phyloP scores from a whole-genome alignment of 2,888 invertebrate species.

The Danaus chrysippus region DNA sequence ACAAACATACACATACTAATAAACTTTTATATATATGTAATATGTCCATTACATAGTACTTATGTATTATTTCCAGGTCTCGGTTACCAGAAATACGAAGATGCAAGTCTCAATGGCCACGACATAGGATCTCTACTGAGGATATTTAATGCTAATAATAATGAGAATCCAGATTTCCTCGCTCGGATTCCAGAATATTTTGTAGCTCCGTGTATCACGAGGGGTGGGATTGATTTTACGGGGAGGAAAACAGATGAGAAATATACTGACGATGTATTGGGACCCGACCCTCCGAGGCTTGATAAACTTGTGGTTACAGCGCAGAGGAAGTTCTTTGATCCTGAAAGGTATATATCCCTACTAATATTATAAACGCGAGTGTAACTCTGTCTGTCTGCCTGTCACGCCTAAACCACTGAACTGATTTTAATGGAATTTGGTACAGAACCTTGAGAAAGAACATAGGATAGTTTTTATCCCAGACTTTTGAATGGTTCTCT shows the following conservation, averaged over 20 bases:
- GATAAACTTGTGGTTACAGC: slow-evolving; percentile 48
- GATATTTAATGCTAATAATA: slow-evolving; percentile 43
- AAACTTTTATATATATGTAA: no score
- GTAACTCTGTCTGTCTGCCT: no score
- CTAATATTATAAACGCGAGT: no score
- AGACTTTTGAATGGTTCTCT: no score
- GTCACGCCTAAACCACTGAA: no score
- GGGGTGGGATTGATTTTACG: slow-evolving; percentile 60
- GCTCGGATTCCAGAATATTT: slow-evolving; percentile 45
- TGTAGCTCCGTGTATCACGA: slow-evolving; percentile 45
- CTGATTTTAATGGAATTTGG: no score
- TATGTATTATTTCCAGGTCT: slow-evolving; percentile 45
- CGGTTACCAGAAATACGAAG: slow-evolving; percentile 51
- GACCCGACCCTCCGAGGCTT: slow-evolving; percentile 56
- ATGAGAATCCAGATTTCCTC: slow-evolving; percentile 45
- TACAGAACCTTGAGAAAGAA: no score
- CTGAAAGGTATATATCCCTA: slow-evolving; percentile 19
- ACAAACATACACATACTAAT: background rate
- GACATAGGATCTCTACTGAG: slow-evolving; percentile 55
- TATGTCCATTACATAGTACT: background rate
- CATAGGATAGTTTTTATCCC: no score
- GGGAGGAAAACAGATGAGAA: slow-evolving; percentile 45
- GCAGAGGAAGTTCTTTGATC: slow-evolving; percentile 46
- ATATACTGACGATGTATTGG: slow-evolving; percentile 52
- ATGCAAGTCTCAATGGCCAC: slow-evolving; percentile 49